Evolutionary conservation across 2,797 vertebrate genomes (phyloP), one percentile per base, ranked within the genome.

Genomic region (Trematomus bernacchii): DNA sequence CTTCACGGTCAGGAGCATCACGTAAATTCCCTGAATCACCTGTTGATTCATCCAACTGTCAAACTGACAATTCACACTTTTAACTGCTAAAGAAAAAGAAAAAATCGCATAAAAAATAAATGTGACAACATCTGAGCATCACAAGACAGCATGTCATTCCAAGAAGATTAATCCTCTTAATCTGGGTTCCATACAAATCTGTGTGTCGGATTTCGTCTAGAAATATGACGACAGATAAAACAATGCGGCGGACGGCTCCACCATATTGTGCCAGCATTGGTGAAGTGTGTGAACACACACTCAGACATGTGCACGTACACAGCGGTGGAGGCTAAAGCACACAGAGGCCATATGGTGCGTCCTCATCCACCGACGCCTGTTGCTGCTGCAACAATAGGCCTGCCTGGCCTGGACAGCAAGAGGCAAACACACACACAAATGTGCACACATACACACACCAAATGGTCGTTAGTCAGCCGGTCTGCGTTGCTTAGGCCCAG

Each of bases 321-420:
- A 96, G 95, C 93, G 93, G 96, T 95, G 85, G 86, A 84, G 89
- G 89, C 95, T 94, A 95, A 95, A 96, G 95, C 96, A 96, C 96
- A 97, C 95, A 97, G 92, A 86, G 94, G 96, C 97, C 98, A 99
- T 98, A 98, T 99, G 98, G 97, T 97, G 96, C 93, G 82, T 93
- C 91, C 95, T 96, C 94, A 94, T 95, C 94, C 94, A 95, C 95
- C 92, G 90, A 96, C 91, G 96, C 97, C 96, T 97, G 96, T 97
- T 98, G 97, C 96, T 96, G 95, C 92, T 90, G 89, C 95, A 96
- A 98, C 97, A 98, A 99, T 97, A 92, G 97, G 90, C 91, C 85
- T 87, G 89, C 82, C 86, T 83, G 91, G 89, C 85, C 93, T 94
- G 94, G 95, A 94, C 91, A 91, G 93, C 89, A 93, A 95, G 94